Evolutionary conservation across 2,797 vertebrate species (phyloP), one percentile per base, ranked within the genome.

Genomic region (Alexandromys oeconomus): DNA sequence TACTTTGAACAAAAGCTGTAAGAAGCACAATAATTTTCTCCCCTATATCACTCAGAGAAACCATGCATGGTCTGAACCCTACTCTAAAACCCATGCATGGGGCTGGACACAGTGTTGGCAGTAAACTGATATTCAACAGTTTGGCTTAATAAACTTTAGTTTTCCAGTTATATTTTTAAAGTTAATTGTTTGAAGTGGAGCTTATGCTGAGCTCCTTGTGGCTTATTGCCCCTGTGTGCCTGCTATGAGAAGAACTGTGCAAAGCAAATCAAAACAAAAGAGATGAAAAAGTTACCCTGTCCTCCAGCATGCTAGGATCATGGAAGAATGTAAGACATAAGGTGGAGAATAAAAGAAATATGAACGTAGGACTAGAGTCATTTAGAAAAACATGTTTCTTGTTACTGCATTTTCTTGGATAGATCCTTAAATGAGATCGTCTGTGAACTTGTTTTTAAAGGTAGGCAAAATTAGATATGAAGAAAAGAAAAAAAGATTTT

Each of bases 1-100:
- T 87, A 78, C 69, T 87, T 93, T 89, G 17, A 57, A 93, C 93
- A 87, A 78, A 87, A 74, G 12, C 29, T 73, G 17, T 43, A 95
- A 80, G 31, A 73, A 40, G 10, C 85, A 40, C 9, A 76, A 59
- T 84, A 34, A 40, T 34, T 19, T 87, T 54, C 77, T 59, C 71
- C 91, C 48, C 43, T 89, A 5, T 61, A 74, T 85, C 73, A 79
- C 43, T 79, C 51, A 87, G 27, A 92, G 34, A 86, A 29, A 34
- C 15, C 67, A n/a, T n/a, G 34, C 15, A 14, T 65, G 63, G 63
- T 0, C 29, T 65, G 29, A 29, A 29, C 63, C 63, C 27, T 5
- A 65, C 29, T 5, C 63, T 29, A 65, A 0, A 31, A 65, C 57
- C 6, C 57, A 59, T 59, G 6, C 2, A 59, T 23, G 57, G 69